A percentile compares a stretch with the other conserved stretches of the same genome.
Evolutionary conservation across 1,140 invertebrate species (phyloP).

Genomic region (Prorops nasuta): DNA sequence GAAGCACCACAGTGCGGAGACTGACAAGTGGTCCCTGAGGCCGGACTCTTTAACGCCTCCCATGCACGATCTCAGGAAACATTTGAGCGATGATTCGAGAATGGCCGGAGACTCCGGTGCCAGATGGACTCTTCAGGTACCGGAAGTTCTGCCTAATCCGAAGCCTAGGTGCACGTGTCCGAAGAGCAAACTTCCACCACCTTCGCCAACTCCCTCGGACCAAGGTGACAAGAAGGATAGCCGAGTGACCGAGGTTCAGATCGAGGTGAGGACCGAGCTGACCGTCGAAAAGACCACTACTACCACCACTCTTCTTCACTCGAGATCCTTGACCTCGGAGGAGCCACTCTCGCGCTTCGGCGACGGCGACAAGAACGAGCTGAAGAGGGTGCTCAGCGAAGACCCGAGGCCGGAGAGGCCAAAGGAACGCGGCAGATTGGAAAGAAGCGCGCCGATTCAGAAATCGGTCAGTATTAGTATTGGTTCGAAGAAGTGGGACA

Average conservation of each 20-base stretch:
- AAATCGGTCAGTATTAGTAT: slow-evolving; percentile 8
- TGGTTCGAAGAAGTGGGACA: slow-evolving; percentile 30
- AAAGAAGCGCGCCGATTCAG: slow-evolving; percentile 16
- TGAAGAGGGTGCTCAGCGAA: slow-evolving; percentile 43
- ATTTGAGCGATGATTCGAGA: slow-evolving; percentile 49
- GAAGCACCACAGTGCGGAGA: slow-evolving; percentile 52
- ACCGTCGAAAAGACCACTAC: slow-evolving; percentile 28
- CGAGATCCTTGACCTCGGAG: slow-evolving; percentile 29
- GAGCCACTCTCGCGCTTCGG: slow-evolving; percentile 1
- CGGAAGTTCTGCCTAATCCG: slow-evolving; percentile 46
- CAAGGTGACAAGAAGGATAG: background rate
- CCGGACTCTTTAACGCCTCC: slow-evolving; percentile 29
- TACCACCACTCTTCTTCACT: slow-evolving; percentile 30
- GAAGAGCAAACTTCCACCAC: slow-evolving; percentile 29
- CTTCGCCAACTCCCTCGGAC: slow-evolving; percentile 25
- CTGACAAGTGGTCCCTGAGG: slow-evolving; percentile 47
- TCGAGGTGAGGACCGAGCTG: slow-evolving; percentile 13
- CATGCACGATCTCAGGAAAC: slow-evolving; percentile 47
- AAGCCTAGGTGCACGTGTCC: slow-evolving; percentile 50
- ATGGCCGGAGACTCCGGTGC: slow-evolving; percentile 42
- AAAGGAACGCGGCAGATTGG: slow-evolving; percentile 21
- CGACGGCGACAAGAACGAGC: slow-evolving; percentile 27
- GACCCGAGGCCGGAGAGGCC: slow-evolving; percentile 16
- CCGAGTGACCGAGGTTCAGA: background rate
- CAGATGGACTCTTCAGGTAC: slow-evolving; percentile 43